Base-by-base conservation (phyloP, 2,888 invertebrate species). In the Euspilapteryx auroguttella region DNA sequence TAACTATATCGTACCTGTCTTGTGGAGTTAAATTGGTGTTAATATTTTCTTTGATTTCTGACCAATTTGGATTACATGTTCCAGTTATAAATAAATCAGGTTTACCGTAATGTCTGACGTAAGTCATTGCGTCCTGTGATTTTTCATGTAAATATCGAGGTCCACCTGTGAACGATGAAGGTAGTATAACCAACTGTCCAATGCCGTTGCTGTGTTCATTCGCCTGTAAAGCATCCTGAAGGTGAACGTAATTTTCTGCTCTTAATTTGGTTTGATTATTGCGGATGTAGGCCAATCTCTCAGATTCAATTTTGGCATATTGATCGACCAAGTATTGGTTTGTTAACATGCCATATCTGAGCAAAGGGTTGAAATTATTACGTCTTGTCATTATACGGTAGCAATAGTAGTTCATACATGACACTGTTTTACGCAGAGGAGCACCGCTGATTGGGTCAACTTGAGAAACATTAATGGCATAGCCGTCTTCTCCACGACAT, bases 321-420 rank as follows among this genome's bases (percentile, higher is more conserved):
- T 37, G 32, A 25, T 52, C 49, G 2, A 47, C 45, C 3, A 39
- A 15, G 22, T 32, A 49, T 32, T 49, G 51, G 23, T 42, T 38
- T 4, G 11, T 5, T 4, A 22, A n/a, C 9, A 4, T 4, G 4
- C n/a, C 4, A n/a, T 5, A 22, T 22, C 22, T 5, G 4, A 7
- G 22, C n/a, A 22, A 4, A 7, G n/a, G 5, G 17, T 17, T 17
- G 8, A 17, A 17, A 17, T 17, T 8, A 8, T 17, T 8, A 6
- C 8, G 5, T 5, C 17, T 5, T 17, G 8, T 17, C 17, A 17
- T 17, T 8, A 17, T 17, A 17, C 8, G 17, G 8, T 17, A 17
- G 17, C 5, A 5, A 17, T 17, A 17, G 8, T 6, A 17, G 17
- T 17, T 8, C 17, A 17, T 17, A 17, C 17, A 6, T 8, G 17